Conservation (phyloP, 2,113 vertebrate genomes). For the Microcebus lehilahytsara region DNA sequence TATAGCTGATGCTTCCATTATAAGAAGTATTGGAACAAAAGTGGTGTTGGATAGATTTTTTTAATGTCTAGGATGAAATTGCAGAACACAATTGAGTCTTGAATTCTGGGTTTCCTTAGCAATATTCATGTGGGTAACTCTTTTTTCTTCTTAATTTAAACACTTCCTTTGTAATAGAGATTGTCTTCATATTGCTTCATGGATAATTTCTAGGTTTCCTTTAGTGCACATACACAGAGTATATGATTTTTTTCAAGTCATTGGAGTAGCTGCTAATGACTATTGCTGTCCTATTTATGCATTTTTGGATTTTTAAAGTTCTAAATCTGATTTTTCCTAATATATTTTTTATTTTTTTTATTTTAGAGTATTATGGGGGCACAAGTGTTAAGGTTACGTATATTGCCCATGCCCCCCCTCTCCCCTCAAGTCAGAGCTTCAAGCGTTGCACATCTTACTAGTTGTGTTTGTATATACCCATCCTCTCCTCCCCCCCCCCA, state of each 20-base stretch:
- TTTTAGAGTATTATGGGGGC: too few relatives aligned
- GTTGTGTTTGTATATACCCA: too few relatives aligned
- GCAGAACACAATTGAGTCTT: constrained; percentile 56
- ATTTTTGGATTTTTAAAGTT: not conserved
- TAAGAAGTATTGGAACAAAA: constrained; percentile 47
- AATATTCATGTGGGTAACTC: not conserved
- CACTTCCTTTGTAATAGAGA: not conserved
- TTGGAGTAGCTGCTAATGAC: not conserved
- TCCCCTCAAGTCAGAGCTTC: too few relatives aligned
- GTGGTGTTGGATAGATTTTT: constrained; percentile 44
- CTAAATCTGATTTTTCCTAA: not conserved
- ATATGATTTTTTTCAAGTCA: not conserved
- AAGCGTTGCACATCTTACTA: too few relatives aligned
- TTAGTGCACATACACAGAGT: not conserved
- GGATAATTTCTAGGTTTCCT: constrained; percentile 20
- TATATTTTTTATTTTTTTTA: not conserved
- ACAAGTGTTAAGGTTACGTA: too few relatives aligned
- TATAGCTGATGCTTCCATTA: constrained; percentile 3
- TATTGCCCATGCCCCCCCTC: too few relatives aligned
- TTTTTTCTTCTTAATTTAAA: not conserved
- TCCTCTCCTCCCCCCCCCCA: too few relatives aligned
- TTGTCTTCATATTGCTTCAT: not conserved
- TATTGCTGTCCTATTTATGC: not conserved
- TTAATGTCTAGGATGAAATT: constrained; percentile 56
- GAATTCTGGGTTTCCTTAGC: constrained; percentile 63